These are phyloP conservation scores for Scomber scombrus DNA, from an alignment of 2,113 vertebrate species.

Conservation along the genomic window DNA sequence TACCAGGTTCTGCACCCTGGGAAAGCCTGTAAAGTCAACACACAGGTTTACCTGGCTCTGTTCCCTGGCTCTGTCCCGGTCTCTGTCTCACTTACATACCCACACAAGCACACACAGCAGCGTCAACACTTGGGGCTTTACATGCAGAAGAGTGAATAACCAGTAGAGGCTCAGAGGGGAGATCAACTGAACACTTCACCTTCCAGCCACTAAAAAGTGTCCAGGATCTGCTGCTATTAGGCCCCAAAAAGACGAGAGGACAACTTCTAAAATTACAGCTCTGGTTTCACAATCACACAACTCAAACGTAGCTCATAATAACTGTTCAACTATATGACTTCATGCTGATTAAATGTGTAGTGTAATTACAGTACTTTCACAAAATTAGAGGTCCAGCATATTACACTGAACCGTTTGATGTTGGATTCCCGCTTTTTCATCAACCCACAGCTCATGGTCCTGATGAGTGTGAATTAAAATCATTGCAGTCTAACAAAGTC, in stretches of 20 bases:
- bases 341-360: conserved; percentile 4
- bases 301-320: conserved; percentile 19
- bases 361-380: background rate
- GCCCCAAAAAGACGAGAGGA: conserved; percentile 9
- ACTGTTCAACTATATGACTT: conserved; percentile 12
- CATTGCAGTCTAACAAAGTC: no score
- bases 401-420: background rate
- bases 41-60: conserved; percentile 61
- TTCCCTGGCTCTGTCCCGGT: conserved; percentile 24
- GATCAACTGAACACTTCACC: conserved; percentile 40
- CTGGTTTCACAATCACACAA: conserved; percentile 4
- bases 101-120: conserved; percentile 49
- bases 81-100: conserved; percentile 19
- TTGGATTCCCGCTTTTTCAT: background rate
- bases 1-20: conserved; percentile 49
- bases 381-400: conserved; percentile 9
- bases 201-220: background rate
- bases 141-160: conserved; percentile 33
- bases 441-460: background rate
- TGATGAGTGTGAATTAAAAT: background rate
- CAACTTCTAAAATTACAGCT: background rate
- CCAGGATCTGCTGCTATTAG: conserved; percentile 7
- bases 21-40: conserved; percentile 77
- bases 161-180: conserved; percentile 36
- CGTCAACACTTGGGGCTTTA: conserved; percentile 51